Conservation (phyloP, 2,888 invertebrate genomes). For the Ormyrus pomaceus region DNA sequence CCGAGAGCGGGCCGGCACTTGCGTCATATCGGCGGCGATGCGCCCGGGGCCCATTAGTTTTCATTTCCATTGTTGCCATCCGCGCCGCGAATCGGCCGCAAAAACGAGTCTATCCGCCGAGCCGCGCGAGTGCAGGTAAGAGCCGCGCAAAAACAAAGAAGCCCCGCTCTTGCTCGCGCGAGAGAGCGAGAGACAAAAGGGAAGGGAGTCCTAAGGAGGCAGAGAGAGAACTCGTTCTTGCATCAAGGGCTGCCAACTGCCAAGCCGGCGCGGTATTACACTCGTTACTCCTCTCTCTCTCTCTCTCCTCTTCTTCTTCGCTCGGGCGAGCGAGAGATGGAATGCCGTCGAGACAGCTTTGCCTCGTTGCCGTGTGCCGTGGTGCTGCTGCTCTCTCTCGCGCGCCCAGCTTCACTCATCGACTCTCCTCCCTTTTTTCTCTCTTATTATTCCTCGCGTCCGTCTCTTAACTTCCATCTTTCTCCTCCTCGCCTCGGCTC, state of each 20-base stretch:
- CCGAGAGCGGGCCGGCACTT: neutral
- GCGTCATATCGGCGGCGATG: neutral
- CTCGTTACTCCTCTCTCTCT: slow-evolving; percentile 45
- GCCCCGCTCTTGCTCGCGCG: slow-evolving; percentile 8
- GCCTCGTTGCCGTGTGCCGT: slow-evolving; percentile 39
- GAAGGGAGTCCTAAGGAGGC: slow-evolving; percentile 40
- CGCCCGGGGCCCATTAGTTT: no score
- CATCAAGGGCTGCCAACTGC: slow-evolving; percentile 58
- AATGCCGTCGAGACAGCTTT: slow-evolving; percentile 59
- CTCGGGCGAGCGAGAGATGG: slow-evolving; percentile 54
- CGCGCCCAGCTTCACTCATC: slow-evolving; percentile 35
- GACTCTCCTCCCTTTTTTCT: slow-evolving; percentile 41
- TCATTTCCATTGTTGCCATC: no score
- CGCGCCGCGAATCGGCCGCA: slow-evolving; percentile 5
- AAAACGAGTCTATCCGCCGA: slow-evolving; percentile 40
- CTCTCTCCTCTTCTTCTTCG: slow-evolving; percentile 14
- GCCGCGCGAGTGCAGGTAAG: slow-evolving; percentile 5
- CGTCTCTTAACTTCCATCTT: slow-evolving; percentile 53
- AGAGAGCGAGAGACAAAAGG: slow-evolving; percentile 14
- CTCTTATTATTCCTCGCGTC: slow-evolving; percentile 54
- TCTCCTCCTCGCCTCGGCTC: slow-evolving; percentile 7
- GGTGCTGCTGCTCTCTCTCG: slow-evolving; percentile 43
- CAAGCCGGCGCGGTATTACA: slow-evolving; percentile 46
- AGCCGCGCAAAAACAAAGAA: slow-evolving; percentile 50
- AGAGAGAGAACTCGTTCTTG: slow-evolving; percentile 51